Evolutionary conservation across 2,797 vertebrate genomes (phyloP), one percentile per base, ranked within the genome.

Genomic region (Phoxinus dragarum): DNA sequence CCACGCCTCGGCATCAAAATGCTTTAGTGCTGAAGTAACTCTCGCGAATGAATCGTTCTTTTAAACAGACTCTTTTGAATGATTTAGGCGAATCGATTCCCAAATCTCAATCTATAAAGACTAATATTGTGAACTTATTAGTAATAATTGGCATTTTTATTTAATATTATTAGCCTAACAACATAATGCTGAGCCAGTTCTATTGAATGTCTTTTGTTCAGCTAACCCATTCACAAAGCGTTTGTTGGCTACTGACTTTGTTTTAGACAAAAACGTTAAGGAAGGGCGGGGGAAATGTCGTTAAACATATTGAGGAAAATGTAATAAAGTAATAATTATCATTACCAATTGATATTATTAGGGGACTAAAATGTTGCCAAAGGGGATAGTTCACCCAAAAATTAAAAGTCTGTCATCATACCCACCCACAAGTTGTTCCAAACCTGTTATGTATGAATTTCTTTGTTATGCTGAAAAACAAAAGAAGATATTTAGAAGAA

Each of bases 1-100:
- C 76, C 84, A 80, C 84, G 84, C 84, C 84, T 73, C 68, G 61
- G 6, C 78, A 80, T 80, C 59, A 66, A 2, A n/a, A 12, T 71
- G 34, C 47, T n/a, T 64, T 38, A 8, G 83, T 2, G 67, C 44
- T 69, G 44, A 68, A 68, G 66, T 11, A 27, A 68, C 27, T 11
- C n/a, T 23, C 23, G 6, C 21, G 19, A 52, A 27, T 16, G 42
- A 38, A 31, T 12, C 19, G 10, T 47, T 78, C 19, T 16, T 42
- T 14, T 14, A 17, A 72, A 42, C 31, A 5, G 52, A 61, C 5
- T 80, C 67, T 27, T 36, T 64, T 21, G 27, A 80, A 72, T 40
- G 34, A 59, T 14, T 80, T 21, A 0, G 0, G 23, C n/a, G 75
- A 85, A 80, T 16, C 52, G 49, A 47, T 49, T n/a, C 40, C 8